Evolutionary conservation across 2,888 invertebrate species (phyloP), one percentile per base, ranked within the genome.

Genomic region (Phortica okadai): DNA sequence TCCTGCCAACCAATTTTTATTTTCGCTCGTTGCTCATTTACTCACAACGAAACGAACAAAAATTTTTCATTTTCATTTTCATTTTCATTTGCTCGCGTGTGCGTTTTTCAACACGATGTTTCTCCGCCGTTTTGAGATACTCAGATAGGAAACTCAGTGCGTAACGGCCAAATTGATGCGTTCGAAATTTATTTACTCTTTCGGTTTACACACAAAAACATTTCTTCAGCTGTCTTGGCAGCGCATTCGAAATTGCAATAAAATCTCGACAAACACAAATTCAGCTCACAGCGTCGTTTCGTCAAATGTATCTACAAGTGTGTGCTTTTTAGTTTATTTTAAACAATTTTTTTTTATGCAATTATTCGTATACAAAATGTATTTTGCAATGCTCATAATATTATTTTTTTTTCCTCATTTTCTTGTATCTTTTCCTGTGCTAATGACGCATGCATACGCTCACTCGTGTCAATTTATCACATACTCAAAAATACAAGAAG

Each of bases 381-480:
- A 62, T 62, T 62, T 62, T 62, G 62, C 16, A 62, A 62, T 62
- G 4, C 50, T 50, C 10, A 16, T 6, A 62, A 59, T 8, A 59
- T 1, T 6, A 16, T 59, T 14, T 21, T 8, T 21, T 8, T 6
- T 64, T 64, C 59, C 21, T 64, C 62, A 64, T 8, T 8, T 62
- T 67, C 6, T 44, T 67, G 45, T 44, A 44, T 42, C n/a, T 45
- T 21, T 25, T 64, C 7, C 16, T 66, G 67, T 44, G 7, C 44
- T 50, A 25, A 62, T 62, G 62, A 62, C 62, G 62, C 62, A 62
- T 44, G 59, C 67, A 67, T 41, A 7, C 42, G 41, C 21, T 41
- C 42, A 66, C 11, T 66, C 41, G 42, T 75, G 75, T 75, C 50
- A 75, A 75, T 75, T 75, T 72, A 72, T 72, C 75, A 75, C 72